phyloP scores from a whole-genome alignment of 2,113 vertebrate genomes.

The Ptychochromis oligacanthus region DNA sequence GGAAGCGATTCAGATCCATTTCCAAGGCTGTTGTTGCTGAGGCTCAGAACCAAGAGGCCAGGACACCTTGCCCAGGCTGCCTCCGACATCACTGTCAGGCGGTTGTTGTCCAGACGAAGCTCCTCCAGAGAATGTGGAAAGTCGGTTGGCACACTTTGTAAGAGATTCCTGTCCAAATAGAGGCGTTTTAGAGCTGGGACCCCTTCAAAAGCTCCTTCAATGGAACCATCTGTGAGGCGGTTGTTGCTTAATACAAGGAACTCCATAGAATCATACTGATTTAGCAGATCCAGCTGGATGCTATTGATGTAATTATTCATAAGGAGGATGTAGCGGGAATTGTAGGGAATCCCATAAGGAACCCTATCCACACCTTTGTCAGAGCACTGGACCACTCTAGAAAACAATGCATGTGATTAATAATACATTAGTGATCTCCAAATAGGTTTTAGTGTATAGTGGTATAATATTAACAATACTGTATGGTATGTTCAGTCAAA shows the following conservation, averaged over 20 bases:
- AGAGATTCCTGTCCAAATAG: conserved; percentile 59
- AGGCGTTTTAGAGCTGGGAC: conserved; percentile 61
- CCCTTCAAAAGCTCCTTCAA: conserved; percentile 67
- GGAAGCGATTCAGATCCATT: conserved; percentile 56
- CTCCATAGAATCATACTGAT: conserved; percentile 68
- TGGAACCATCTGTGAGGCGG: conserved; percentile 51
- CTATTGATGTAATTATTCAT: conserved; percentile 75
- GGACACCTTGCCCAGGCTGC: conserved; percentile 49
- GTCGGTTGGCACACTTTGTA: conserved; percentile 57
- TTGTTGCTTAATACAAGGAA: conserved; percentile 78
- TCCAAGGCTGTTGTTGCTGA: conserved; percentile 71
- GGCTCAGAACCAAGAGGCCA: conserved; percentile 62
- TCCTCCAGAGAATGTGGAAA: conserved; percentile 66
- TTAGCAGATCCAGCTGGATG: conserved; percentile 72
- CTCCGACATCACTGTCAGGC: conserved; percentile 58
- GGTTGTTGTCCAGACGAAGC: conserved; percentile 69
- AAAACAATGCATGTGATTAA: conserved; percentile 37
- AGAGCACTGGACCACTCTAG: conserved; percentile 78
- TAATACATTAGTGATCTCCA: neutral
- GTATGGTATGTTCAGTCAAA: neutral
- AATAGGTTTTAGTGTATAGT: neutral
- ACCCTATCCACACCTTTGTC: conserved; percentile 71
- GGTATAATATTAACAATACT: neutral
- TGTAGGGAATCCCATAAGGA: conserved; percentile 75
- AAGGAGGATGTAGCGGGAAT: conserved; percentile 73